Percentiles rank a stretch among this genome's conserved stretches.
Conservation (phyloP, 1,140 invertebrate genomes). For the Leptopilina boulardi region DNA sequence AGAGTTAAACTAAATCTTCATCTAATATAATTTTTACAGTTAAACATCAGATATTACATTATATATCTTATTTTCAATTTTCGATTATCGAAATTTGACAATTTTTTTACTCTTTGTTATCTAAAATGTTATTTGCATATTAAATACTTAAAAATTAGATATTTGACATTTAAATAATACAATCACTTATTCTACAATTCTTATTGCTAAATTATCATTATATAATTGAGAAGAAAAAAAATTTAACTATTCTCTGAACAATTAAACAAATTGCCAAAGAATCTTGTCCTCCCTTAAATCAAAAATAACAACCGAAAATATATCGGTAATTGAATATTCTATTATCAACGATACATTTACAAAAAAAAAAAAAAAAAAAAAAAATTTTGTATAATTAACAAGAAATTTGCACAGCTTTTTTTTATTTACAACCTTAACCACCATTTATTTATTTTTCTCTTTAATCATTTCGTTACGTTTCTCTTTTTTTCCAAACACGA, state of each 20-base stretch:
- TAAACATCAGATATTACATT: background rate
- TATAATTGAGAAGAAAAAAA: conserved; percentile 11
- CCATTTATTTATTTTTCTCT: background rate
- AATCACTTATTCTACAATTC: background rate
- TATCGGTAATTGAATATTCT: background rate
- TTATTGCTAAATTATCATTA: background rate
- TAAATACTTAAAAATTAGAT: conserved; percentile 29
- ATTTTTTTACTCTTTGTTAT: background rate
- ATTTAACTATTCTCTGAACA: background rate
- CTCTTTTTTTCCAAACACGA: background rate
- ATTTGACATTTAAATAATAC: conserved; percentile 19
- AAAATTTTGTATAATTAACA: background rate
- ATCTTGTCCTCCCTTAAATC: background rate
- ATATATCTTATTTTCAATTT: background rate
- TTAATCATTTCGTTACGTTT: background rate
- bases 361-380: background rate
- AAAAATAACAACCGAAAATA: background rate
- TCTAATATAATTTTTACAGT: conserved; percentile 4
- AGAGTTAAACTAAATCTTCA: conserved; percentile 18
- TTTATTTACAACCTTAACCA: conserved; percentile 22
- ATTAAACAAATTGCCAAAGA: background rate
- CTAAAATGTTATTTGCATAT: conserved; percentile 23
- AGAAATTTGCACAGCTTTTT: background rate
- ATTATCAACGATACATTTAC: conserved; percentile 21
- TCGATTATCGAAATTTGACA: background rate